phyloP scores from a whole-genome alignment of 1,140 invertebrate species.

The Drosophila kepulauana region DNA sequence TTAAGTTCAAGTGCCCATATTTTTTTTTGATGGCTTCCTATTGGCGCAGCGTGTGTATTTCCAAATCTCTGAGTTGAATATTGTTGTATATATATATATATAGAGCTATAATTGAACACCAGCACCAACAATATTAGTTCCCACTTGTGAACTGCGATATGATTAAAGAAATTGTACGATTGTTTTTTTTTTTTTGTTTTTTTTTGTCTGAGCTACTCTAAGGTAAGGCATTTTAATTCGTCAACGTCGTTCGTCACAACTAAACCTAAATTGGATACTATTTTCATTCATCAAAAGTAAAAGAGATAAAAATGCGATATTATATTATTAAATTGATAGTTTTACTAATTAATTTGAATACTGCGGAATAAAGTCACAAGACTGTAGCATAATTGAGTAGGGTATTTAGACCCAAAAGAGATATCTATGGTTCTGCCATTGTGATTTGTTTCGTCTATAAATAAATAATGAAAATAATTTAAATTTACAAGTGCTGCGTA shows the following conservation, averaged over 20 bases:
- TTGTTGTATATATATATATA: slow-evolving; percentile 11
- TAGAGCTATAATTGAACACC: slow-evolving; percentile 15
- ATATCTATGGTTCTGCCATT: slow-evolving; percentile 12
- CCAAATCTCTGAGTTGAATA: slow-evolving; percentile 26
- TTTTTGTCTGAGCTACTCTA: slow-evolving; percentile 19
- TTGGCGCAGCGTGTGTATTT: slow-evolving; percentile 6
- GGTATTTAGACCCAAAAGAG: not conserved
- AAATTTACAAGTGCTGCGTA: slow-evolving; percentile 40
- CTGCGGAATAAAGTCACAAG: not conserved
- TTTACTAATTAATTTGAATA: not conserved
- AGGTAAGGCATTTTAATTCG: not conserved
- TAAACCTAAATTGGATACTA: too few species aligned
- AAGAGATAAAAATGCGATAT: too few species aligned
- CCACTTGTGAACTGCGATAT: slow-evolving; percentile 49
- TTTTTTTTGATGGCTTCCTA: slow-evolving; percentile 33
- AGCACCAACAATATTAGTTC: slow-evolving; percentile 22
- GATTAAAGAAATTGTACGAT: slow-evolving; percentile 40
- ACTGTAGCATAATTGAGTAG: not conserved
- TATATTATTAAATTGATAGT: too few species aligned
- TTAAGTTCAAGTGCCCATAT: slow-evolving; percentile 24
- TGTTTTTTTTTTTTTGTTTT: not conserved
- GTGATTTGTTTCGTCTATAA: slow-evolving; percentile 24
- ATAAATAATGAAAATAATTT: slow-evolving; percentile 50
- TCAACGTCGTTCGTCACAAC: not conserved
- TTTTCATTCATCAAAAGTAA: too few species aligned